Evolutionary conservation across 2,888 invertebrate genomes (phyloP), one percentile per base, ranked within the genome.

Genomic region (Leucozona laternaria): DNA sequence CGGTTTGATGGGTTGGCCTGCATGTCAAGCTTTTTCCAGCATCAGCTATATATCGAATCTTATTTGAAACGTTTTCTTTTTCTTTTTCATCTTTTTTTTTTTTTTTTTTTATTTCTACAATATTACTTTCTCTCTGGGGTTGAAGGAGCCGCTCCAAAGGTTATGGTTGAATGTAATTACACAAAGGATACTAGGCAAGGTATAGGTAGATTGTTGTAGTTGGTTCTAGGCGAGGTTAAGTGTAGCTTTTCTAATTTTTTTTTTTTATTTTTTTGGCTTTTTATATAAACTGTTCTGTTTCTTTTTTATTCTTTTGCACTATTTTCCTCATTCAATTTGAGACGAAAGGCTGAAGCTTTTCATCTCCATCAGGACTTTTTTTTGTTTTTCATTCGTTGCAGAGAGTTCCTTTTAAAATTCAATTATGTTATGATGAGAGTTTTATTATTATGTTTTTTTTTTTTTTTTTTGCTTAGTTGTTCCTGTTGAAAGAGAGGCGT

Each of bases 381-480:
- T 64, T 25, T 64, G 8, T 70, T 45, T 57, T 72, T 66, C 28
- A 31, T 17, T 68, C 25, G 43, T 17, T 48, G 45, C 31, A 31
- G 48, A 31, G 45, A 66, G 68, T 53, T 68, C 68, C 53, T 71
- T 70, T 81, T 81, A 76, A 85, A 85, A 85, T 85, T 81, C 85
- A 85, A 85, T 81, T 85, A 81, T 58, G 62, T 58, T 40, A 60
- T 85, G 72, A 85, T 85, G 85, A 81, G 85, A 85, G 72, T 81
- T 81, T 80, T 84, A 45, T 45, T 64, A 48, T 66, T 48, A 66
- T 66, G 20, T 31, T 5, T 43, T 58, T 62, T 62, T 25, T 60
- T 37, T 17, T n/a, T 40, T 6, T 66, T 68, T 68, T 31, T 66
- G 48, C 20, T 37, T 25, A n/a, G 43, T 84, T 75, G 60, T 75